Percentiles rank a stretch among this genome's conserved stretches.
Evolutionary conservation across 2,888 invertebrate species (phyloP).

Genomic region (Tetrapedia diversipes): DNA sequence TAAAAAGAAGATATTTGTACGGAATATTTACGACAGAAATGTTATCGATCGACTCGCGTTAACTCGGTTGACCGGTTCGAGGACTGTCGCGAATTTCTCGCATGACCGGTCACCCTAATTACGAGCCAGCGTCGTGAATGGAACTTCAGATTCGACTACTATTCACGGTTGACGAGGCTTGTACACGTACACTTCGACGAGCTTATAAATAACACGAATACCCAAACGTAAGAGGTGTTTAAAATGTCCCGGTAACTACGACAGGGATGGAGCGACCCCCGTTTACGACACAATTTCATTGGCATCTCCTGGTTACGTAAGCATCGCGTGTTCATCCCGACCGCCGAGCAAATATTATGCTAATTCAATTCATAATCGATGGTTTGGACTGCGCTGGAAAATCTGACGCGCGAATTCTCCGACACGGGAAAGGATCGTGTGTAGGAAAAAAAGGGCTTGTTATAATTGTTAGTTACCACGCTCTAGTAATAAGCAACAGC

Average conservation of each 20-base stretch:
- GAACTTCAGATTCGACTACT: slow-evolving; percentile 13
- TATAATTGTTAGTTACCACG: no score
- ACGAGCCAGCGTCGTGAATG: slow-evolving; percentile 4
- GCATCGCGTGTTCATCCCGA: slow-evolving; percentile 38
- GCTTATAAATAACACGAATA: slow-evolving; percentile 9
- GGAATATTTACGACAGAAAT: not conserved
- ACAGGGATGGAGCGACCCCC: not conserved
- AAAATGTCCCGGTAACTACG: not conserved
- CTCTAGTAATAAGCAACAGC: no score
- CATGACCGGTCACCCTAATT: slow-evolving; percentile 37
- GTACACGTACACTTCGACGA: not conserved
- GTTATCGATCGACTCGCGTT: slow-evolving; percentile 15
- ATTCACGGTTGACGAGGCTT: not conserved
- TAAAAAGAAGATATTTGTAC: no score
- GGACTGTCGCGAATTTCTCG: slow-evolving; percentile 34
- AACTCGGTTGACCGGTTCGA: slow-evolving; percentile 1
- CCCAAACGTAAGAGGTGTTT: not conserved
- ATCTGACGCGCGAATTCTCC: slow-evolving; percentile 8
- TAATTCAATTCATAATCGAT: slow-evolving; percentile 50
- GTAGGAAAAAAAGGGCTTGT: no score
- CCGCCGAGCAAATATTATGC: slow-evolving; percentile 54
- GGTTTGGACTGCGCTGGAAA: not conserved
- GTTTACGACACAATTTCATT: slow-evolving; percentile 28
- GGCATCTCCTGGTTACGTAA: slow-evolving; percentile 44
- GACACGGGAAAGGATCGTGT: no score